Percentiles rank a stretch among this genome's conserved stretches.
phyloP scores from a whole-genome alignment of 2,888 invertebrate species.

The Caenorhabditis afra region DNA sequence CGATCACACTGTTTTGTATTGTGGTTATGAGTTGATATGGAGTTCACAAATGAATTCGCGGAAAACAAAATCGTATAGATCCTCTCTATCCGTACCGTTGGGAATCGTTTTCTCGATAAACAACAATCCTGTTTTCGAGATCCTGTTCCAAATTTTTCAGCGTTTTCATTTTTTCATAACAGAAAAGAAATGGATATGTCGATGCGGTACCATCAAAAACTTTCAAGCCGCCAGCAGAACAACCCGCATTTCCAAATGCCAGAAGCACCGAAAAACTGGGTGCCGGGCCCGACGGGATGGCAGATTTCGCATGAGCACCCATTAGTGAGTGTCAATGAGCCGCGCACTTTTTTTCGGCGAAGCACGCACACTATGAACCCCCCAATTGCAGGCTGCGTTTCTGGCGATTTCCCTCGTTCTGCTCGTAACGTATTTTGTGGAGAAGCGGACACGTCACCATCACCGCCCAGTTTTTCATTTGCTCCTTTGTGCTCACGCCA shows the following conservation, averaged over 20 bases:
- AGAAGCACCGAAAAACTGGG: not conserved
- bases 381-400: slow-evolving; percentile 1
- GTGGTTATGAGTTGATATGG: no score
- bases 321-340: not conserved
- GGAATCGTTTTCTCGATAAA: no score
- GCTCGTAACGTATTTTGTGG: slow-evolving; percentile 21
- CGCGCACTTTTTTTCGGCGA: no score
- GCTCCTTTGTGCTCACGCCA: slow-evolving; percentile 19
- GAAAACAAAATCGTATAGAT: no score
- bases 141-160: not conserved
- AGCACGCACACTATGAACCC: not conserved
- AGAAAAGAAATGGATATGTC: not conserved
- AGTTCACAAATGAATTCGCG: no score
- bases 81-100: no score
- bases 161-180: not conserved
- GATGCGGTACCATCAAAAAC: no score
- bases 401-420: slow-evolving; percentile 9
- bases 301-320: not conserved
- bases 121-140: no score
- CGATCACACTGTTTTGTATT: no score
- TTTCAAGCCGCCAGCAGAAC: not conserved
- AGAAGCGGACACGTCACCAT: slow-evolving; percentile 25
- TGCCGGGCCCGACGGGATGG: not conserved
- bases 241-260: no score
- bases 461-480: slow-evolving; percentile 32